Evolutionary conservation across 2,797 vertebrate genomes (phyloP), one percentile per base, ranked within the genome.

Genomic region (Hylomyscus alleni): DNA sequence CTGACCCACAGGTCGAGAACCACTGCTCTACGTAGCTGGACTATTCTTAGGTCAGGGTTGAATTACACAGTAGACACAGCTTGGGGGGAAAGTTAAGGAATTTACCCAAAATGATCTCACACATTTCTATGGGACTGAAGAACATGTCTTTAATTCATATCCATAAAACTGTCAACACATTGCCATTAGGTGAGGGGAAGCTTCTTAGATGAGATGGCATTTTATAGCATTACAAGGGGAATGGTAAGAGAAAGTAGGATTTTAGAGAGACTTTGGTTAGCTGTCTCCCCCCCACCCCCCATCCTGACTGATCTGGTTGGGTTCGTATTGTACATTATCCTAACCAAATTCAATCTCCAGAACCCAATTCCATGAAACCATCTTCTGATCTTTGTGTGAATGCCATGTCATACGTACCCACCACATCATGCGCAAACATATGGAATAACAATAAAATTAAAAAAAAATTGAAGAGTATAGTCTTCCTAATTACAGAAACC

Each of bases 91-190:
- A 92, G 40, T 76, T 73, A 47, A 91, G 22, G 80, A 85, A 85
- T 93, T 44, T 82, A 75, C 22, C 37, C 31, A 50, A 52, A 81
- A 44, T 15, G 54, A 91, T 73, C 20, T 34, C 19, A 75, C 0
- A 95, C 78, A 26, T 90, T 29, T 92, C 54, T 67, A 69, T 65
- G 58, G 77, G 8, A 92, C 29, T 17, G 76, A 93, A 96, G 82
- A 72, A 52, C n/a, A 60, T 58, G 54, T 78, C 44, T 95, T 90
- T 94, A 77, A 37, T 86, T 17, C 10, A 31, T 56, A 60, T 72
- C 37, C 40, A 82, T 67, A 82, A 94, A 90, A 58, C n/a, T 91
- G 62, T 72, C 56, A 86, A 47, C 19, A 88, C 26, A 77, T 56
- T 89, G n/a, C n/a, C 47, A 58, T 73, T 52, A 60, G 52, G 29